These are phyloP conservation scores for Stegodyphus dumicola DNA, from an alignment of 1,140 invertebrate species.

Conservation along the genomic window DNA sequence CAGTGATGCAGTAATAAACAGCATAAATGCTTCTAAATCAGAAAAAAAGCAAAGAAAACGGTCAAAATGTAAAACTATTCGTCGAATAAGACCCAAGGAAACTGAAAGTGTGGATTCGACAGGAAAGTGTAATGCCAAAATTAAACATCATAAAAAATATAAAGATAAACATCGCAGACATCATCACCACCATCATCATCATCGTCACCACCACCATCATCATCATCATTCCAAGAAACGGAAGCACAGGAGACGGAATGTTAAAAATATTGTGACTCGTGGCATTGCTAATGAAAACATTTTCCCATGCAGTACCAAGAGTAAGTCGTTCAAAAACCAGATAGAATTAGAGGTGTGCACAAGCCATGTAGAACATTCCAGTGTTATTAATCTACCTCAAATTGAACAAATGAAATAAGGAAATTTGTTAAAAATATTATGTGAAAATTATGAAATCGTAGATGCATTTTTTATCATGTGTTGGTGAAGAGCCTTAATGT, in stretches of 20 bases:
- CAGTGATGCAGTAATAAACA: background rate
- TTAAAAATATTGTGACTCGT: conserved; percentile 6
- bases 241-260: conserved; percentile 28
- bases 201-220: conserved; percentile 44
- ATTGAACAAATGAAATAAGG: conserved; percentile 2
- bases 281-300: conserved; percentile 28
- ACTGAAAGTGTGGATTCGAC: background rate
- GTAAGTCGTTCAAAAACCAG: conserved; percentile 1
- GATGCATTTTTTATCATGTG: background rate
- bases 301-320: conserved; percentile 17
- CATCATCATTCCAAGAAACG: conserved; percentile 56
- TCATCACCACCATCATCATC: conserved; percentile 44
- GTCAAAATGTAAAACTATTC: conserved; percentile 26
- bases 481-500: background rate
- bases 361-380: conserved; percentile 45
- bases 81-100: conserved; percentile 13
- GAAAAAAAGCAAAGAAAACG: conserved; percentile 31
- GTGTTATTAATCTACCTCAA: conserved; percentile 45
- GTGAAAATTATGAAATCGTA: background rate
- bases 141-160: conserved; percentile 50
- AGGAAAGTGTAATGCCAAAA: conserved; percentile 31
- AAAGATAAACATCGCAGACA: conserved; percentile 51
- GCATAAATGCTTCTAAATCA: background rate
- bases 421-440: conserved; percentile 7
- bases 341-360: conserved; percentile 9